Percentiles rank a stretch among this genome's conserved stretches.
phyloP scores from a whole-genome alignment of 2,113 vertebrate genomes.

The Dinomys branickii region DNA sequence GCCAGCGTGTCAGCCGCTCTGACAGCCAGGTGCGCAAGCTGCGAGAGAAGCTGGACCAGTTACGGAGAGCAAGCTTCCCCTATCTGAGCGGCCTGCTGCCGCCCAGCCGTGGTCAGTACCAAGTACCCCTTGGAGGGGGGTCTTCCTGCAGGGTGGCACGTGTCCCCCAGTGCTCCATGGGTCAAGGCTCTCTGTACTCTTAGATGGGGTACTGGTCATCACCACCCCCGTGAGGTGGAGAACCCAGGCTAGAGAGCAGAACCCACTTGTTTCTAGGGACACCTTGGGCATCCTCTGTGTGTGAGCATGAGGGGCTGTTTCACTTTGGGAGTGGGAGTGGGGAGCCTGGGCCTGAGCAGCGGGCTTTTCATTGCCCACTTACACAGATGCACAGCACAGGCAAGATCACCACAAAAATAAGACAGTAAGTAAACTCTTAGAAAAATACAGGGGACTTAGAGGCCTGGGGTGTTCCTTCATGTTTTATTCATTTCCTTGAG shows the following conservation, averaged over 20 bases:
- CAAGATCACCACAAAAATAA: neutral
- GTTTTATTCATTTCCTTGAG: neutral
- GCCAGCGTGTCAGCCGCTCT: slow-evolving; percentile 86
- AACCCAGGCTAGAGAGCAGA: neutral
- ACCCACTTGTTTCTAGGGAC: too few relatives aligned
- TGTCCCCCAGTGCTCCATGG: neutral
- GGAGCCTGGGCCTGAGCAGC: neutral
- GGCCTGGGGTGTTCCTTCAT: neutral
- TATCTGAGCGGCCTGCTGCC: slow-evolving; percentile 84
- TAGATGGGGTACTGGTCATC: rapidly evolving
- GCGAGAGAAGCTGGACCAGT: slow-evolving; percentile 87
- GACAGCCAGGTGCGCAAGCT: slow-evolving; percentile 88
- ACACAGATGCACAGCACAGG: rapidly evolving
- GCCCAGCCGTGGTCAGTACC: slow-evolving; percentile 88
- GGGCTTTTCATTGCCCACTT: rapidly evolving
- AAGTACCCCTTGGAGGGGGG: neutral
- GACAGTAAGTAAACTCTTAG: rapidly evolving
- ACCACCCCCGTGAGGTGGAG: rapidly evolving
- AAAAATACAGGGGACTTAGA: neutral
- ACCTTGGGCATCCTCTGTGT: rapidly evolving
- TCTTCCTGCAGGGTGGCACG: rapidly evolving
- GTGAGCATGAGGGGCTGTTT: neutral
- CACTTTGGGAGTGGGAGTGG: too few relatives aligned
- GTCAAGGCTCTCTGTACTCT: rapidly evolving
- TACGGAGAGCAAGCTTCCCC: slow-evolving; percentile 83